phyloP scores from a whole-genome alignment of 2,113 vertebrate species.

The Pygathrix nemaeus region DNA sequence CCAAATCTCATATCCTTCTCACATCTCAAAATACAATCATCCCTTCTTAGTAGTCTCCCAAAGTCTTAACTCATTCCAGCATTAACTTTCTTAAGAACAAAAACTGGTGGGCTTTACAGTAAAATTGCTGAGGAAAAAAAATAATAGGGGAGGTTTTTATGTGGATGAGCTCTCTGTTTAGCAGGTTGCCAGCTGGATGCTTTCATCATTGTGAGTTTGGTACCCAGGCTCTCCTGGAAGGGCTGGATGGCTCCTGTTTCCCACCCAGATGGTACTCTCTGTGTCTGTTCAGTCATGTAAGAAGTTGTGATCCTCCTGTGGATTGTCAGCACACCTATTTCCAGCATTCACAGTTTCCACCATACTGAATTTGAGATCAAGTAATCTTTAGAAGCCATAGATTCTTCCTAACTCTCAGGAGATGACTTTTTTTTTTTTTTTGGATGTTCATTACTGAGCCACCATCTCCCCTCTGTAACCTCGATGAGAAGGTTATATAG shows the following conservation, averaged over 20 bases:
- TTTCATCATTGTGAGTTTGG: not conserved
- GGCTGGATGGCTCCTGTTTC: not conserved
- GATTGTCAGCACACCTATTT: not conserved
- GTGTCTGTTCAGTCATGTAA: not conserved
- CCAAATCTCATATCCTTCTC: no score
- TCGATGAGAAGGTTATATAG: not conserved
- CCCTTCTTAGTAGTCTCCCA: no score
- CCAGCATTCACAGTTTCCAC: not conserved
- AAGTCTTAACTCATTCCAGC: no score
- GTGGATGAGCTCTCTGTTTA: constrained; percentile 20
- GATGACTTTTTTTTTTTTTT: not conserved
- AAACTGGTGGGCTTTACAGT: not conserved
- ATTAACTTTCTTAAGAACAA: not conserved
- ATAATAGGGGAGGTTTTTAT: not conserved
- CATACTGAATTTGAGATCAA: not conserved
- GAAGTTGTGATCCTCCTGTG: not conserved
- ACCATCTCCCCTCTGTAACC: not conserved
- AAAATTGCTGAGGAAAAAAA: not conserved
- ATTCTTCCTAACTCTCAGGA: not conserved
- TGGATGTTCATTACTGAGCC: not conserved
- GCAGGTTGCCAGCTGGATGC: constrained; percentile 48
- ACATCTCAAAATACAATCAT: no score
- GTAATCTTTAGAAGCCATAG: not conserved
- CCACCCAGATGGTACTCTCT: constrained; percentile 7
- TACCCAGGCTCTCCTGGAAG: not conserved